Evolutionary conservation across 1,140 invertebrate genomes (phyloP), one percentile per base, ranked within the genome.

Genomic region (Caerostris darwini): DNA sequence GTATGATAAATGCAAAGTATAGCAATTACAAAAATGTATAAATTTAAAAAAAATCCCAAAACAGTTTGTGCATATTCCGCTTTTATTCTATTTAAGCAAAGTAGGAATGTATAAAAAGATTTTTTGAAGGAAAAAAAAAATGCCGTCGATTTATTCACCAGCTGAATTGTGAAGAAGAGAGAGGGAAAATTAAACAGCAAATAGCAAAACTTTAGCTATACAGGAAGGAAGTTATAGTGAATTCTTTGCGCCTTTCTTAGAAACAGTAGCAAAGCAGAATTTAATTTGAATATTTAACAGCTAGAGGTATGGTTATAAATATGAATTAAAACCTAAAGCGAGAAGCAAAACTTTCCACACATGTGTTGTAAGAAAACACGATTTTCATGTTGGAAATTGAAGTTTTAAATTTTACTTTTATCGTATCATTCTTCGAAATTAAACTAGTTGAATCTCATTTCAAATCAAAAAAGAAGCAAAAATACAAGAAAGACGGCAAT

Each of bases 241-340:
- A 85, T 85, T 85, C 56, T 85, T 58, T 2, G 12, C 3, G 10
- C 34, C 69, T 77, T 77, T 2, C 19, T 77, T 17, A 10, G 12
- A 8, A 58, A n/a, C 7, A n/a, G 53, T 56, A 17, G 10, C 5
- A 85, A 85, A 34, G 57, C 17, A 86, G 17, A n/a, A 86, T 86
- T 86, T 86, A 86, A 86, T 86, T 19, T 86, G 83, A 86, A 59
- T 86, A 86, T 59, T 59, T 86, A 86, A n/a, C 56, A 86, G 83
- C 56, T 86, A 58, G 57, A 58, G 57, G 59, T n/a, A 87, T 7
- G 85, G 58, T 59, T 53, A 64, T 53, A 87, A 87, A 64, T 61
- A 87, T 64, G 85, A 87, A 64, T 64, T 87, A 64, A 86, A 64
- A n/a, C 0, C 3, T 7, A 12, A 12, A 59, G 12, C 3, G 6